phyloP scores from a whole-genome alignment of 1,140 invertebrate genomes.

The Mactra quadrangularis region DNA sequence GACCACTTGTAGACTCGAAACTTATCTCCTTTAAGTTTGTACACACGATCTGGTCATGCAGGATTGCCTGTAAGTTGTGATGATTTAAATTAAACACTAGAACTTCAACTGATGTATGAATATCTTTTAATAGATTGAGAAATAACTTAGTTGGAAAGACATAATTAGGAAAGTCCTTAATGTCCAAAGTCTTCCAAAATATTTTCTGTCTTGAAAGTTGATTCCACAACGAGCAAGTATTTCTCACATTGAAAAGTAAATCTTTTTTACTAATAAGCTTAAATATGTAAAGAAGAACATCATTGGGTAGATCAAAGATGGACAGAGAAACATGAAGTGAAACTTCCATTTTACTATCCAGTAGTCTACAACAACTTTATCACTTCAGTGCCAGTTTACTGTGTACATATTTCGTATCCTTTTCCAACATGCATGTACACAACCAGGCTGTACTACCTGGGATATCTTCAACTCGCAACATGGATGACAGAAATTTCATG shows the following conservation, averaged over 20 bases:
- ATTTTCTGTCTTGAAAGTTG: conserved; percentile 43
- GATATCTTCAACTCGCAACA: no score
- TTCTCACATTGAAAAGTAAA: conserved; percentile 45
- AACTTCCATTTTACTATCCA: no score
- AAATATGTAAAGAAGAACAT: conserved; percentile 60
- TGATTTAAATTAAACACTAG: conserved; percentile 40
- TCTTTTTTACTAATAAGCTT: conserved; percentile 44
- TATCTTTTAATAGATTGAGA: conserved; percentile 29
- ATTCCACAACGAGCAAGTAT: conserved; percentile 59
- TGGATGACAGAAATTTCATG: no score
- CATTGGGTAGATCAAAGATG: conserved; percentile 56
- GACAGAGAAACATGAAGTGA: no score
- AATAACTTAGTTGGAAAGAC: conserved; percentile 40
- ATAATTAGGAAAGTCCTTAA: conserved; percentile 42
- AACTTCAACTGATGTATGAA: conserved; percentile 52
- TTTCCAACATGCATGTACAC: no score
- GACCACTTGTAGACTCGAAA: conserved; percentile 28
- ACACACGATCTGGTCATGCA: conserved; percentile 49
- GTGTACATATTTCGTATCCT: no score
- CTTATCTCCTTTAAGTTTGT: conserved; percentile 48
- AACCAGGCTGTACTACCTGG: no score
- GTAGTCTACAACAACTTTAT: no score
- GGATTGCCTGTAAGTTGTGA: conserved; percentile 31
- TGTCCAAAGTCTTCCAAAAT: conserved; percentile 60
- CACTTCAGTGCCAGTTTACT: no score